Evolutionary conservation across 2,888 invertebrate genomes (phyloP).

Genomic region (Apoda limacodes): DNA sequence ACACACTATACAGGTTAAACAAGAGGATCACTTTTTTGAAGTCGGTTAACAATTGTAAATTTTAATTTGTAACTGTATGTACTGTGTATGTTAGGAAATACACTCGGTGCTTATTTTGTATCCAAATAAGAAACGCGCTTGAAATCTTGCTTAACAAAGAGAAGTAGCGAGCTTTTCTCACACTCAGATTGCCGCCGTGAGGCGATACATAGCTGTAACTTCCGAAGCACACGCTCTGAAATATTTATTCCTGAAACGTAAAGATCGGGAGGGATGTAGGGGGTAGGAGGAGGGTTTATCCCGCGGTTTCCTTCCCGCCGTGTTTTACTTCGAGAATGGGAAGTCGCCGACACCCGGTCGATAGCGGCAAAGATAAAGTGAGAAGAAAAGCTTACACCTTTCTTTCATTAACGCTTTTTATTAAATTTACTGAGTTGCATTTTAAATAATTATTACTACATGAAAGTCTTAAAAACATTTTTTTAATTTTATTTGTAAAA

Average conservation of each 20-base stretch:
- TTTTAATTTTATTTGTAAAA: too few species aligned
- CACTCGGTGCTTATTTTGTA: slow-evolving; percentile 32
- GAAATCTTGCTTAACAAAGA: too few species aligned
- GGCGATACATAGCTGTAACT: slow-evolving; percentile 65
- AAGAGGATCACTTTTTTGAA: neutral
- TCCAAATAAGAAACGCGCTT: too few species aligned
- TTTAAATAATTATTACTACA: too few species aligned
- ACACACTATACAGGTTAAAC: too few species aligned
- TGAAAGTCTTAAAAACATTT: too few species aligned
- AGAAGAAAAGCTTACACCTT: too few species aligned
- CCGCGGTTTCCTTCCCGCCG: slow-evolving; percentile 69
- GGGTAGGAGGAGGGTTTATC: slow-evolving; percentile 48
- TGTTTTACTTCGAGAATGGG: slow-evolving; percentile 70
- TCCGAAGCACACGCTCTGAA: slow-evolving; percentile 70
- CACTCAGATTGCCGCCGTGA: slow-evolving; percentile 63
- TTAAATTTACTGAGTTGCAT: too few species aligned
- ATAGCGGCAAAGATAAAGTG: slow-evolving; percentile 60
- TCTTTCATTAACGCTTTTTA: too few species aligned
- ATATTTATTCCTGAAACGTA: slow-evolving; percentile 71
- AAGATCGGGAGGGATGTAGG: slow-evolving; percentile 52
- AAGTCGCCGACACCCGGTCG: slow-evolving; percentile 62
- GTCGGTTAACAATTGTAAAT: neutral
- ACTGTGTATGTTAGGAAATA: slow-evolving; percentile 28
- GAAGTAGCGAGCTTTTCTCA: slow-evolving; percentile 50
- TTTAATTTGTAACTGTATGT: too few species aligned